Evolutionary conservation across 2,797 vertebrate species (phyloP), one percentile per base, ranked within the genome.

Genomic region (Rhabdophis nuchalis): DNA sequence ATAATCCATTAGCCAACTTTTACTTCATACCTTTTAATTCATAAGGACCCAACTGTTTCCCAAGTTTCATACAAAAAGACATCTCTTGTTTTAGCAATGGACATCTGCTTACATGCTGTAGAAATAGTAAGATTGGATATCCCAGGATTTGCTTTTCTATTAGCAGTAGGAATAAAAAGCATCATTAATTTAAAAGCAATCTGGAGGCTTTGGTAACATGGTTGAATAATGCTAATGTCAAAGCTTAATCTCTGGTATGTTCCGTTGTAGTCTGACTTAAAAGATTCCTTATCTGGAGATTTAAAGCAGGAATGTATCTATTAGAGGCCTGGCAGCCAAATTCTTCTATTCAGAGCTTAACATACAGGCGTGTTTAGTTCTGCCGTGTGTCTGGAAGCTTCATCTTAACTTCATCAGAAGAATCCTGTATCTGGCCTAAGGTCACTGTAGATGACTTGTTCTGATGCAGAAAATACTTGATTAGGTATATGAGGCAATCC

Each of bases 161-260:
- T 32, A 77, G 56, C n/a, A 60, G 68, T 36, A 54, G 41, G 52
- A 87, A 64, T 89, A 50, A 89, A 87, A 89, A 89, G 57, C 7
- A 32, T 52, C 20, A 25, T 88, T 85, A 1, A 25, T 9, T 85
- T 52, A 57, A 85, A 90, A 5, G 1, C 12, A 64, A n/a, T 25
- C n/a, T 56, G 29, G 2, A 32, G 57, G 57, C 16, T 0, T 1
- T 0, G 0, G 4, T 25, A 58, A 89, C 0, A 0, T 23, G 60
- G 9, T 61, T 91, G 91, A 36, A 50, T 20, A 60, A 89, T 29
- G 58, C 36, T 8, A 89, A 87, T 88, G 0, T 90, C 52, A 88
- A 27, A 20, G 13, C 52, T 25, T 27, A 57, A 29, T 14, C 56
- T 50, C 82, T 93, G 90, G 53, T 1, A 25, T 52, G 58, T 4